These are phyloP conservation scores for Hyalella azteca DNA, from an alignment of 2,888 invertebrate species.

Conservation along the genomic window DNA sequence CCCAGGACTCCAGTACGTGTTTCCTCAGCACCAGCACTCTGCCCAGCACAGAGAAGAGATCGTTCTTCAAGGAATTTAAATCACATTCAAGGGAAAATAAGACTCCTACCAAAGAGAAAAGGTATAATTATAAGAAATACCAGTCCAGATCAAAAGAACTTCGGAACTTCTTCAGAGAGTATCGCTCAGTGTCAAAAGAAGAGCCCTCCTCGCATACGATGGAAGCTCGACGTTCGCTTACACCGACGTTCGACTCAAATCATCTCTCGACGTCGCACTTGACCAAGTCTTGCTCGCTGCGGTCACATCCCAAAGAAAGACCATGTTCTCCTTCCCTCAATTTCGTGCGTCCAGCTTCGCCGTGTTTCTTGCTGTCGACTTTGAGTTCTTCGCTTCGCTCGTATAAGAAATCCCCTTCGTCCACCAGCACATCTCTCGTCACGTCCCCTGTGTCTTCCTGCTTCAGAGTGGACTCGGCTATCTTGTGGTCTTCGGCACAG, in stretches of 20 bases:
- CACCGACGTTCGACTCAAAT: constrained; percentile 3
- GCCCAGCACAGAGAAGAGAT: constrained; percentile 41
- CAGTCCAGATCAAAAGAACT: constrained; percentile 29
- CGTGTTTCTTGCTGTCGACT: constrained; percentile 45
- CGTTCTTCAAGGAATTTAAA: constrained; percentile 28
- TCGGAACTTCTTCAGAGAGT: constrained; percentile 29
- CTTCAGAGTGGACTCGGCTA: constrained; percentile 52
- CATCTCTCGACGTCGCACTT: background rate
- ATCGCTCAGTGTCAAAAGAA: constrained; percentile 30
- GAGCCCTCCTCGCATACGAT: background rate
- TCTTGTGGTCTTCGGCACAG: constrained; percentile 52
- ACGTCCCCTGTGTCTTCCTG: constrained; percentile 42
- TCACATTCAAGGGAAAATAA: constrained; percentile 31
- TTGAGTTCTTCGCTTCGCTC: constrained; percentile 3
- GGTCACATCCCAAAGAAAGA: constrained; percentile 35
- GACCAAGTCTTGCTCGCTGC: constrained; percentile 6
- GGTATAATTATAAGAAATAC: constrained; percentile 1
- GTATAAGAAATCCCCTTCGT: constrained; percentile 27
- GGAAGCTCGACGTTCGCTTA: background rate
- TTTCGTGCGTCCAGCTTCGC: constrained; percentile 50
- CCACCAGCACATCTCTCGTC: constrained; percentile 16
- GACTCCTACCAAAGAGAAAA: constrained; percentile 41
- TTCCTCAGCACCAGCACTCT: constrained; percentile 5
- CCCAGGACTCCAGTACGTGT: background rate
- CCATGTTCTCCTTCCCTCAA: constrained; percentile 45